These are phyloP conservation scores for Heliconius himera DNA, from an alignment of 1,140 invertebrate species.

Conservation along the genomic window DNA sequence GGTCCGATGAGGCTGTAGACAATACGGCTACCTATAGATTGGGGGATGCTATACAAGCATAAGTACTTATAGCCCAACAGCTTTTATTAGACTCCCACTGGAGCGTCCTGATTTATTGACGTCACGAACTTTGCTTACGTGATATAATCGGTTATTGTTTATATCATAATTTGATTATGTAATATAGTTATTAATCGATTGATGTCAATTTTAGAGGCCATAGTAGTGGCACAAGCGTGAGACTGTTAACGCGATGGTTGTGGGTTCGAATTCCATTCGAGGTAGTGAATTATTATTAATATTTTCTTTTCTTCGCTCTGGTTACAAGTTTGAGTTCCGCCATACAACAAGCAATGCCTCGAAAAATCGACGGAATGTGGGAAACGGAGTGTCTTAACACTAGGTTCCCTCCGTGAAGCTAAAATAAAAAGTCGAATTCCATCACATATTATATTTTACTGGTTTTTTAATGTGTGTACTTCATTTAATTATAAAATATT, in stretches of 20 bases:
- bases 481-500: background rate
- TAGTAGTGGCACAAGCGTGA: too few relatives aligned
- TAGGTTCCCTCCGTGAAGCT: too few relatives aligned
- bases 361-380: too few relatives aligned
- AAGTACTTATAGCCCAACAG: constrained; percentile 56
- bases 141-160: constrained; percentile 32
- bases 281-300: too few relatives aligned
- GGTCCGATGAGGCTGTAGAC: constrained; percentile 67
- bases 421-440: too few relatives aligned
- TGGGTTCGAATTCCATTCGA: too few relatives aligned
- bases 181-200: background rate
- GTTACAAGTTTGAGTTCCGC: too few relatives aligned
- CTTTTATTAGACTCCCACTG: constrained; percentile 62
- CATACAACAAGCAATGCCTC: too few relatives aligned
- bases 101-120: constrained; percentile 57
- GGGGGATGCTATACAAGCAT: constrained; percentile 27
- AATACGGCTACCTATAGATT: constrained; percentile 65
- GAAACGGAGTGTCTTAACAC: too few relatives aligned
- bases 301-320: too few relatives aligned
- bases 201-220: background rate
- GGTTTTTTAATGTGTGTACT: too few relatives aligned
- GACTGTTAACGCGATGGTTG: too few relatives aligned
- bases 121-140: constrained; percentile 31
- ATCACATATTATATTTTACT: background rate
- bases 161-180: background rate